phyloP scores from a whole-genome alignment of 2,797 vertebrate species.

The Argyrosomus regius region DNA sequence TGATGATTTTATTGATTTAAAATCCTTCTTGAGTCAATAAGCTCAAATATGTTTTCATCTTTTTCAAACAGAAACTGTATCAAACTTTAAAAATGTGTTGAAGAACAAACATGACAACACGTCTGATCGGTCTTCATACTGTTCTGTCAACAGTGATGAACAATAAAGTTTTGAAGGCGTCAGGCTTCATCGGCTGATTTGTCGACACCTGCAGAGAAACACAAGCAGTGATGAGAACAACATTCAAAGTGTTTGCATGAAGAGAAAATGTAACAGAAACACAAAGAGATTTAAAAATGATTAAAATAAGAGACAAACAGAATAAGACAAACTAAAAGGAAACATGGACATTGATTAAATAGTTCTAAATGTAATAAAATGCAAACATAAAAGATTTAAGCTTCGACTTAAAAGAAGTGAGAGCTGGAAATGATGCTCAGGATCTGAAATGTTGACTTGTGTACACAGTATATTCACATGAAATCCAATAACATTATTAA shows the following conservation, averaged over 20 bases:
- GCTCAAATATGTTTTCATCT: neutral
- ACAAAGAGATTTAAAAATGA: too few species aligned
- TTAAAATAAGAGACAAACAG: too few species aligned
- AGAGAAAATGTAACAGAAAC: neutral
- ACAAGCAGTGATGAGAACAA: neutral
- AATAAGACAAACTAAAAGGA: too few species aligned
- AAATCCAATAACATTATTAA: too few species aligned
- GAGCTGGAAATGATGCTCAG: too few species aligned
- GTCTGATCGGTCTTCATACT: neutral
- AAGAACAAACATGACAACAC: neutral
- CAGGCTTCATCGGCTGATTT: constrained; percentile 19
- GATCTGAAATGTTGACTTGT: too few species aligned
- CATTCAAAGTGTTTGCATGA: neutral
- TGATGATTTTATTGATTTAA: neutral
- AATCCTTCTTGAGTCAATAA: neutral
- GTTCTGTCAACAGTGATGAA: neutral
- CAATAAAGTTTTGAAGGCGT: neutral
- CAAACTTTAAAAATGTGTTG: too few species aligned
- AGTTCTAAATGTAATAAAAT: too few species aligned
- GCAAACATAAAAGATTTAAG: too few species aligned
- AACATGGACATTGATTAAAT: too few species aligned
- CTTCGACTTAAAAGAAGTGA: too few species aligned
- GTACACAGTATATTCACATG: too few species aligned
- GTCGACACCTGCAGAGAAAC: constrained; percentile 56
- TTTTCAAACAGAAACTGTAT: neutral